A percentile compares a stretch with the other conserved stretches of the same genome.
phyloP scores from a whole-genome alignment of 2,113 vertebrate genomes.

The Cephalophus harveyi region DNA sequence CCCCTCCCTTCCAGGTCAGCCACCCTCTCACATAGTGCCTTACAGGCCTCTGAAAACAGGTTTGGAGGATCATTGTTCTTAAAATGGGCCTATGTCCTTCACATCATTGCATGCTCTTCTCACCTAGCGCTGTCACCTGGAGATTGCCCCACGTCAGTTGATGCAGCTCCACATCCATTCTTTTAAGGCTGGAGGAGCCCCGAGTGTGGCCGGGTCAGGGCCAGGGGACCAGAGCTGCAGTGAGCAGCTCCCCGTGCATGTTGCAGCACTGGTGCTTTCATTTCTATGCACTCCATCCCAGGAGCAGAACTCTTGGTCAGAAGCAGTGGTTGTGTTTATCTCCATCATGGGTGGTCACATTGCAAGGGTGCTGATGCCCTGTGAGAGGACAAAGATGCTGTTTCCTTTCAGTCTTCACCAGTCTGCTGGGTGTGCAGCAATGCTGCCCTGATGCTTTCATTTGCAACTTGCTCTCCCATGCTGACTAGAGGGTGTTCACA shows the following conservation, averaged over 20 bases:
- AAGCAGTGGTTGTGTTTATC: accelerated
- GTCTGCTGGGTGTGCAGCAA: not conserved
- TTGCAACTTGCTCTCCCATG: not conserved
- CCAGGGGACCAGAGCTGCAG: not conserved
- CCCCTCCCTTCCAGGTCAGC: not conserved
- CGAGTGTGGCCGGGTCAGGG: accelerated
- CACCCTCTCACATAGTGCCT: not conserved
- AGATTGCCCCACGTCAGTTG: accelerated
- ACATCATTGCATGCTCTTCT: not conserved
- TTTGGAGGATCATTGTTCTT: not conserved
- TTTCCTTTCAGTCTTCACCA: not conserved
- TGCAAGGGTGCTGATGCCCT: accelerated
- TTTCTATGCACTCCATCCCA: not conserved
- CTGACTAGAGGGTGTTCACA: not conserved
- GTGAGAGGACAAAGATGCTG: not conserved
- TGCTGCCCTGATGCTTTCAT: too few relatives aligned
- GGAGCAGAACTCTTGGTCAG: not conserved
- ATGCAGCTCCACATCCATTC: not conserved
- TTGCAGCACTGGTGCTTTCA: accelerated
- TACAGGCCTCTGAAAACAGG: not conserved
- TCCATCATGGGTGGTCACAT: accelerated
- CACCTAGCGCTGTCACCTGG: accelerated
- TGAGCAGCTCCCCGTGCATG: accelerated
- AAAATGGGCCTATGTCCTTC: not conserved
- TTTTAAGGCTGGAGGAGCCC: not conserved